Evolutionary conservation across 2,797 vertebrate species (phyloP), one percentile per base, ranked within the genome.

Genomic region (Poecilia wingei): DNA sequence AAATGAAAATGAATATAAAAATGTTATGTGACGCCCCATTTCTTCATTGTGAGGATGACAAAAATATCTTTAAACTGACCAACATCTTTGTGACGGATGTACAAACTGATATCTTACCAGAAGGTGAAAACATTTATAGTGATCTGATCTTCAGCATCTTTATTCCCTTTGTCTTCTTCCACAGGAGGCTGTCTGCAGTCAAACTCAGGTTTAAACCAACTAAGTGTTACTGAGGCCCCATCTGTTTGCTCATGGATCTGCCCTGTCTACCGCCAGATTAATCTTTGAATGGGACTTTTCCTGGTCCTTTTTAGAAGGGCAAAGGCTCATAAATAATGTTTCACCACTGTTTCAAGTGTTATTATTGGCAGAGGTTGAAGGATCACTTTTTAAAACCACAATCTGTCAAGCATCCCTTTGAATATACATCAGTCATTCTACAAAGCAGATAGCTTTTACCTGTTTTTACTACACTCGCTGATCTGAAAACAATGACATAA

Each of bases 391-490:
- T 46, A 64, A 59, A 72, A 31, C 7, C 18, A 53, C 55, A 70
- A 22, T 64, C 41, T 43, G 25, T 22, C 31, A 13, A 33, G 6
- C 51, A 14, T 31, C n/a, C 39, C 25, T 71, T 79, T 70, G 31
- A 31, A 41, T 74, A 45, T 4, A 73, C 25, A 28, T 13, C 46
- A 20, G 36, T 66, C 16, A 74, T 57, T 73, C 55, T 14, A 76
- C 31, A 61, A 69, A 73, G 46, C 36, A n/a, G 45, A 31, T 31
- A 41, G 18, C 46, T 41, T 81, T 59, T 55, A 70, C 59, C 28
- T 84, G 49, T 71, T 57, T n/a, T 79, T 46, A 70, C 64, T 13
- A 79, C 53, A 36, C 69, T 77, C 41, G n/a, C 81, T 9, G 57
- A 18, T 55, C 55, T 72, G 71, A 31, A 80, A 83, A 79, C 73